Evolutionary conservation across 2,113 vertebrate species (phyloP), one percentile per base, ranked within the genome.

Genomic region (Nestor notabilis): DNA sequence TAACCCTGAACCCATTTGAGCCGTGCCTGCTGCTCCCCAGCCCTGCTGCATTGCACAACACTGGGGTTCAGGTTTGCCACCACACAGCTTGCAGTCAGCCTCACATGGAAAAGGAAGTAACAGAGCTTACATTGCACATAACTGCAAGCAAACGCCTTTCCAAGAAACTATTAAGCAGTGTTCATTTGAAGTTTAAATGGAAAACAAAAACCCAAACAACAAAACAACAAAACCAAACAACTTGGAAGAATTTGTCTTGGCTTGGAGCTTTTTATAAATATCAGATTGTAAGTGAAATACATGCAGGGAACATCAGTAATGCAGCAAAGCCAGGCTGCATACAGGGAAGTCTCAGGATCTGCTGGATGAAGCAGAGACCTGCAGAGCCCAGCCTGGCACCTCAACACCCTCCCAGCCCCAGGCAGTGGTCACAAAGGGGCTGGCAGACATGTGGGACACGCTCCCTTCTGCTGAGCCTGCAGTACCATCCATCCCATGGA

Each of bases 131-230:
- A 53, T 7, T 16, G 87, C 92, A 47, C 82, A 58, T 13, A 88
- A 13, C 91, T 80, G 75, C 79, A 3, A 96, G 96, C 71, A 71
- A 78, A 81, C 2, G 25, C 18, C 5, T 66, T 93, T 94, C 95
- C 96, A 95, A 92, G 86, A 92, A 95, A 60, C 89, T 74, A 84
- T 91, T 90, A 63, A 77, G 89, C 93, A 70, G 95, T 46, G 89
- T 23, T 95, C 83, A 90, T 83, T 90, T 95, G 89, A 86, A 97
- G 91, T 81, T 95, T 37, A 83, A 88, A 76, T 8, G 11, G 7
- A 17, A 28, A 23, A 20, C 20, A 55, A 39, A 37, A 27, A 8
- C 56, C 56, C 56, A 17, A 11, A 27, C 24, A 43, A 11, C n/a
- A 17, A 52, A 7, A 37, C 19, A 31, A 15, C 27, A 15, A 55